Conservation (phyloP, 2,888 invertebrate species). For the Hirtodrosophila confusa region DNA sequence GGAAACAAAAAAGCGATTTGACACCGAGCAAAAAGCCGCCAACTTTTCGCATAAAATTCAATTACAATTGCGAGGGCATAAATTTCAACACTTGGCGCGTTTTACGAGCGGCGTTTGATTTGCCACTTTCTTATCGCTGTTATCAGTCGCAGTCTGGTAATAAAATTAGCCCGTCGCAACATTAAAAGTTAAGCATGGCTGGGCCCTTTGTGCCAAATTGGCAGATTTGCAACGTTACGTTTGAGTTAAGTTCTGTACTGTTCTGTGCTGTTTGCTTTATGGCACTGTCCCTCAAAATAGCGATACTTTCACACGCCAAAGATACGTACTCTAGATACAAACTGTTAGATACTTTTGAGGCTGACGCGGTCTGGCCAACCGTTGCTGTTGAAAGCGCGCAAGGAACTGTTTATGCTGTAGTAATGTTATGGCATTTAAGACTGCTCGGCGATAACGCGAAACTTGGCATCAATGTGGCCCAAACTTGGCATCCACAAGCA, state of each 20-base stretch:
- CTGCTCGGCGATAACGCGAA: constrained; percentile 17
- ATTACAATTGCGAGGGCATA: constrained; percentile 62
- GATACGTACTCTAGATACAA: constrained; percentile 11
- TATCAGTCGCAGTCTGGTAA: constrained; percentile 57
- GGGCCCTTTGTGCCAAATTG: constrained; percentile 37
- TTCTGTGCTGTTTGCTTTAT: constrained; percentile 8
- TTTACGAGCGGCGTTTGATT: constrained; percentile 55
- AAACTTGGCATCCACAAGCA: constrained; percentile 64
- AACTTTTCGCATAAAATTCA: constrained; percentile 75
- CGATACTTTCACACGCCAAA: constrained; percentile 21
- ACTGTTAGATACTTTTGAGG: constrained; percentile 6
- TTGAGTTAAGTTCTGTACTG: constrained; percentile 11
- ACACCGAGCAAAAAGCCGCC: constrained; percentile 24
- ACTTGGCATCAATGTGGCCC: constrained; percentile 32
- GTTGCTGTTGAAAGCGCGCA: constrained; percentile 75
- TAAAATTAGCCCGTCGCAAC: constrained; percentile 60
- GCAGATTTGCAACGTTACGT: constrained; percentile 33
- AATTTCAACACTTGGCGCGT: constrained; percentile 64
- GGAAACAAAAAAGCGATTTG: constrained; percentile 30
- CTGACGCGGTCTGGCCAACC: constrained; percentile 44
- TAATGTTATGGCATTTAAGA: constrained; percentile 63
- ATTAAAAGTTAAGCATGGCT: constrained; percentile 57
- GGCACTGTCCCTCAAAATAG: constrained; percentile 7
- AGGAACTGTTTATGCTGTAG: constrained; percentile 69
- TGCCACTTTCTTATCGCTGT: constrained; percentile 60